Conservation (phyloP, 1,140 invertebrate species). For the Drosophila asahinai region DNA sequence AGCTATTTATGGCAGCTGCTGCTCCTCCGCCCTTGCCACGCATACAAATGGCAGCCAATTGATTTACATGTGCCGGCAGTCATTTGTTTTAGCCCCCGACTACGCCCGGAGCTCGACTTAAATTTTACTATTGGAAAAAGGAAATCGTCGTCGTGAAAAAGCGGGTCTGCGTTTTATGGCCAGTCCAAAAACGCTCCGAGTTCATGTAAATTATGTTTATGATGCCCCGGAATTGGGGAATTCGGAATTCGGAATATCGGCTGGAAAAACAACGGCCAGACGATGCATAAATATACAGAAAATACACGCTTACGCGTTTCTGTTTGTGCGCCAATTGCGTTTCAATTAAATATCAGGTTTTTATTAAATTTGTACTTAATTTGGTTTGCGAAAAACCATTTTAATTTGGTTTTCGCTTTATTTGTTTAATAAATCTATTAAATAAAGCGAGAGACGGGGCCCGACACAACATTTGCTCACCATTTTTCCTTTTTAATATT, state of each 20-base stretch:
- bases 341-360: constrained; percentile 41
- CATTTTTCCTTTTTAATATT: constrained; percentile 42
- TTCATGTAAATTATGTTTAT: constrained; percentile 49
- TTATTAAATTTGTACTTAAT: constrained; percentile 45
- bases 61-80: constrained; percentile 70
- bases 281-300: constrained; percentile 1
- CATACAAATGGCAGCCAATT: constrained; percentile 81
- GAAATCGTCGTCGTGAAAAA: constrained; percentile 36
- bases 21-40: constrained; percentile 58
- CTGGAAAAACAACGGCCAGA: constrained; percentile 10
- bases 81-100: constrained; percentile 26
- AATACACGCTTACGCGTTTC: not conserved
- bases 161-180: constrained; percentile 47
- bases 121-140: constrained; percentile 53
- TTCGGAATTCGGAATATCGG: not conserved
- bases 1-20: constrained; percentile 77
- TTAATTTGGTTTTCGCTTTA: constrained; percentile 49
- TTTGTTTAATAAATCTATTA: constrained; percentile 62
- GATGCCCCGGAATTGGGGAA: constrained; percentile 10
- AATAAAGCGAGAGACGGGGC: constrained; percentile 9
- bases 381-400: constrained; percentile 32
- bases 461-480: not conserved
- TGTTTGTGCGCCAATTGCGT: constrained; percentile 18
- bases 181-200: constrained; percentile 4
- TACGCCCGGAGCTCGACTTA: constrained; percentile 6